Evolutionary conservation across 1,140 invertebrate genomes (phyloP).

Genomic region (Cotesia vestalis): DNA sequence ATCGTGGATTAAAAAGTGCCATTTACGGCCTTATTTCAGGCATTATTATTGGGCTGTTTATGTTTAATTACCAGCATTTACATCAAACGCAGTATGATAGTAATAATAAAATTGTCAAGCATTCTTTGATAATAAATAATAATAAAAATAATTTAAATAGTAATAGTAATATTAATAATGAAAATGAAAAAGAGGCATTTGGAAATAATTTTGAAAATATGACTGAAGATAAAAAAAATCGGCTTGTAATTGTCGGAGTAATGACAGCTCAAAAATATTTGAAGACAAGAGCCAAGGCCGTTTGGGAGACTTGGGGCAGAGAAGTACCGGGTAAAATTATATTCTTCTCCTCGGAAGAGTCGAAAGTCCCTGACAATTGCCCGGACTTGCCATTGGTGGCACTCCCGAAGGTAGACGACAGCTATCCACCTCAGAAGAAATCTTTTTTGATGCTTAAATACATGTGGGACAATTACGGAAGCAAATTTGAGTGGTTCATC

Average conservation of each 20-base stretch:
- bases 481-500: constrained; percentile 97
- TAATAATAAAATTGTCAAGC: background rate
- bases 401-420: constrained; percentile 87
- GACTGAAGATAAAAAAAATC: background rate
- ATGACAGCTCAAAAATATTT: constrained; percentile 96
- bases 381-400: constrained; percentile 78
- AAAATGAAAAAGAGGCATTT: background rate
- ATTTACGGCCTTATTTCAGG: constrained; percentile 61
- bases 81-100: too few relatives aligned
- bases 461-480: constrained; percentile 94
- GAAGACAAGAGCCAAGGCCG: constrained; percentile 83
- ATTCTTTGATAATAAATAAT: background rate
- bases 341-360: constrained; percentile 90
- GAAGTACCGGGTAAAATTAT: constrained; percentile 86
- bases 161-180: constrained; percentile 12
- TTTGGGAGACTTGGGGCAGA: constrained; percentile 91
- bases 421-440: constrained; percentile 98
- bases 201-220: constrained; percentile 18
- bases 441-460: constrained; percentile 98
- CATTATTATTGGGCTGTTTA: constrained; percentile 57
- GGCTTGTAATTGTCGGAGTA: constrained; percentile 87
- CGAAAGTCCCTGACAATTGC: constrained; percentile 66
- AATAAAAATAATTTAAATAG: too few relatives aligned
- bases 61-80: constrained; percentile 47
- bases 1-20: constrained; percentile 62